phyloP scores from a whole-genome alignment of 2,888 invertebrate genomes.

The Euzophera pinguis region DNA sequence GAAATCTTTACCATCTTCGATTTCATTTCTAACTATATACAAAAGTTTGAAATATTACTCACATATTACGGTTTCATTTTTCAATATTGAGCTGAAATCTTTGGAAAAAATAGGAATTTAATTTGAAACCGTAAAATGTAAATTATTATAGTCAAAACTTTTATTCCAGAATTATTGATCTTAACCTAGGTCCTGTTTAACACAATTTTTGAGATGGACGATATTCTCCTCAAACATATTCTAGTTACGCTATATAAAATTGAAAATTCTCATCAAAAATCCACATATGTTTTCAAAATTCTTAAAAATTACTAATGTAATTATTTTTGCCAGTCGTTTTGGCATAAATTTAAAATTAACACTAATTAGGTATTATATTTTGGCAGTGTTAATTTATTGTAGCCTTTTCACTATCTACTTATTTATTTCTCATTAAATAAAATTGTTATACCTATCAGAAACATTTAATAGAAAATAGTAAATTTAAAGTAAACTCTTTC shows the following conservation, averaged over 20 bases:
- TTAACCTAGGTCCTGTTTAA: slow-evolving; percentile 21
- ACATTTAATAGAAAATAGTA: background rate
- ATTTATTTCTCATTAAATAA: slow-evolving; percentile 27
- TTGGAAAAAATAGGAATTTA: slow-evolving; percentile 1
- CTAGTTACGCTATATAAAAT: slow-evolving; percentile 47
- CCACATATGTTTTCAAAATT: slow-evolving; percentile 56
- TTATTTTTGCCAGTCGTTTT: slow-evolving; percentile 45
- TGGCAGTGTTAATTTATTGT: slow-evolving; percentile 71
- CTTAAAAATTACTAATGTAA: slow-evolving; percentile 45
- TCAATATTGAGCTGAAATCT: slow-evolving; percentile 12
- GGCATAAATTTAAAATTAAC: slow-evolving; percentile 45
- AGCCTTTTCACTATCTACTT: slow-evolving; percentile 29
- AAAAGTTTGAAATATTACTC: slow-evolving; percentile 27
- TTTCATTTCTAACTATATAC: slow-evolving; percentile 44
- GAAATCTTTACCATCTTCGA: slow-evolving; percentile 33
- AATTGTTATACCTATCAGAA: slow-evolving; percentile 1
- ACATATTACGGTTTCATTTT: slow-evolving; percentile 19
- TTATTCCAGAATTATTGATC: slow-evolving; percentile 23
- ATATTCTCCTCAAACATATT: slow-evolving; percentile 36
- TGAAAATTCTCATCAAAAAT: slow-evolving; percentile 72
- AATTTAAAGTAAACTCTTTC: slow-evolving; percentile 7
- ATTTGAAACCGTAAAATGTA: background rate
- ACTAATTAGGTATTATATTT: slow-evolving; percentile 47
- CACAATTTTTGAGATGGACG: slow-evolving; percentile 50
- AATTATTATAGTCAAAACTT: background rate